Evolutionary conservation across 2,797 vertebrate species (phyloP), one percentile per base, ranked within the genome.

Genomic region (Coccyzus lansbergi): DNA sequence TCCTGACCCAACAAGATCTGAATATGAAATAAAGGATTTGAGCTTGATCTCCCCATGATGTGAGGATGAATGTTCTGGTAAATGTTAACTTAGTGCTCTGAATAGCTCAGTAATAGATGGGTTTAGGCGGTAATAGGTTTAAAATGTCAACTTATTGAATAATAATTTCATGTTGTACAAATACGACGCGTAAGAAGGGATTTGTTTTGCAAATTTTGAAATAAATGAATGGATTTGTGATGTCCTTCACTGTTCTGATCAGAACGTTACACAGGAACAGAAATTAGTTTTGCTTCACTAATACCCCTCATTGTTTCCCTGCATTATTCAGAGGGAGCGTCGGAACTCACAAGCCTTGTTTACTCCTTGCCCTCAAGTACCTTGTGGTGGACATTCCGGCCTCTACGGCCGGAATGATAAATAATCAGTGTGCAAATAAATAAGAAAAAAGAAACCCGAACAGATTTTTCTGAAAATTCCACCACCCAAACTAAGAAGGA

Each of bases 101-200:
- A 97, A 98, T 97, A 98, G 98, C 98, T 99, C 98, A 98, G 98
- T 99, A 98, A 98, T 98, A 98, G 98, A 98, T 97, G 97, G 97
- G 97, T 98, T 98, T 98, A 98, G 97, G 96, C 95, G 25, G 97
- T 98, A 98, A 98, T 98, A 98, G 98, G 97, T 98, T 98, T 98
- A 98, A 98, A 98, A 98, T 98, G 98, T 98, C 98, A 98, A 98
- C 98, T 98, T 98, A 99, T 98, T 98, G 98, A 98, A 98, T 98
- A 98, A 98, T 98, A 98, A 98, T 98, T 98, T 98, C 96, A 96
- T 97, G 98, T 98, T 97, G 97, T 98, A 97, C 98, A 97, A 98
- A 98, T 98, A 98, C 96, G 96, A 98, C 94, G 83, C 97, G 95
- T 97, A 96, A 97, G 97, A 98, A 98, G 98, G 98, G 98, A 98